A percentile compares a stretch with the other conserved stretches of the same genome.
These are phyloP conservation scores for Malurus melanocephalus DNA, from an alignment of 2,113 vertebrate species.

Conservation along the genomic window DNA sequence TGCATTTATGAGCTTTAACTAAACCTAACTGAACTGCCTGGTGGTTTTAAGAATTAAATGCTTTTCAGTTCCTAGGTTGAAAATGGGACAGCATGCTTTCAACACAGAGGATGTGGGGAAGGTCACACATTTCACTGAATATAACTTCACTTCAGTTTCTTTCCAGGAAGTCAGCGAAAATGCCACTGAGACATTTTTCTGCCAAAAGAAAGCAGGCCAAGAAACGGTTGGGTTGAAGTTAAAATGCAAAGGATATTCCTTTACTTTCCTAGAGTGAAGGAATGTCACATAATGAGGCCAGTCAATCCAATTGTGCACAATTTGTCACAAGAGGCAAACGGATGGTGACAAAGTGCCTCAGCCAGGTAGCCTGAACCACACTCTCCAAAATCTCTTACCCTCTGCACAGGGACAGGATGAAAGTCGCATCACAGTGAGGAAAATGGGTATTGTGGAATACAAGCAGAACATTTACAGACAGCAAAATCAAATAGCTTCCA, in stretches of 20 bases:
- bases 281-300: not conserved
- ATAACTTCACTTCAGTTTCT: not conserved
- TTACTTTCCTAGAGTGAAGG: not conserved
- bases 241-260: not conserved
- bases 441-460: not conserved
- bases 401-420: not conserved
- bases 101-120: not conserved
- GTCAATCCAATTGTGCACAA: rapidly evolving
- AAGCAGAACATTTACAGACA: not conserved
- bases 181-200: not conserved
- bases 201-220: not conserved
- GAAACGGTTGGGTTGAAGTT: not conserved
- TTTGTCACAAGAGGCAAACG: not conserved
- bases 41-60: not conserved
- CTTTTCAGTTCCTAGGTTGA: not conserved
- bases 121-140: not conserved
- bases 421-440: not conserved
- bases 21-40: not conserved
- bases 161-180: not conserved
- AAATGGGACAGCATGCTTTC: not conserved
- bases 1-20: not conserved
- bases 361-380: not conserved
- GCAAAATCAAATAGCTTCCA: not conserved
- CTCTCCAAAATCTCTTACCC: not conserved
- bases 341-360: rapidly evolving